A percentile compares a stretch with the other conserved stretches of the same genome.
These are phyloP conservation scores for Drosophila anomelani DNA, from an alignment of 2,888 invertebrate genomes.

Conservation along the genomic window DNA sequence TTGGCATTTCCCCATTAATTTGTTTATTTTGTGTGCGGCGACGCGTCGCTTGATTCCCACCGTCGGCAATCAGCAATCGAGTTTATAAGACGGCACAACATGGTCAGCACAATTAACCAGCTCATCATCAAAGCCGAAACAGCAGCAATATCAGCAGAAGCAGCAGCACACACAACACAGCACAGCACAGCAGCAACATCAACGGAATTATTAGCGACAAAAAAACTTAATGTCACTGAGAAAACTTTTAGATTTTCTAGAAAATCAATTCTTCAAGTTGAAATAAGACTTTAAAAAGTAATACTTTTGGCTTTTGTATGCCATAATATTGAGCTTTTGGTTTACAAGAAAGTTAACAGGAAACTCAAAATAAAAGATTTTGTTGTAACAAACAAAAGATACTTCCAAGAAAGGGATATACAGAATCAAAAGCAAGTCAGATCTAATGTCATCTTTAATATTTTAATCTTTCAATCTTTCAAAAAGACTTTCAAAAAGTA, in stretches of 20 bases:
- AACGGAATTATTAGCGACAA: slow-evolving; percentile 16
- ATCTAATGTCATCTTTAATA: not conserved
- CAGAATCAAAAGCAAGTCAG: not conserved
- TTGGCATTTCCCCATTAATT: slow-evolving; percentile 75
- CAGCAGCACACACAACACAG: slow-evolving; percentile 1
- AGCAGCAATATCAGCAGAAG: slow-evolving; percentile 32
- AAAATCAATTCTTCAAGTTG: not conserved
- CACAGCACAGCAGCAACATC: slow-evolving; percentile 8
- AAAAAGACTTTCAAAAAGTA: not conserved
- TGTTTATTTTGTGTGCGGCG: slow-evolving; percentile 67
- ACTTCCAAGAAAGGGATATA: too few species aligned
- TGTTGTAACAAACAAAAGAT: not conserved
- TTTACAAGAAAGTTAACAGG: not conserved
- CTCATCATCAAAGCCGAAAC: slow-evolving; percentile 47
- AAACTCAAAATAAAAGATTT: not conserved
- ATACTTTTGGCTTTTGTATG: too few species aligned
- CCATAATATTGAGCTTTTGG: not conserved
- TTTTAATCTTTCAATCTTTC: too few species aligned
- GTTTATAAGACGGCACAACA: slow-evolving; percentile 67
- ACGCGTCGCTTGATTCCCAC: slow-evolving; percentile 39
- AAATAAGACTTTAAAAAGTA: not conserved
- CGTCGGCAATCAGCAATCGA: slow-evolving; percentile 76
- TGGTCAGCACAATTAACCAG: slow-evolving; percentile 70
- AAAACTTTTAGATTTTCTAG: not conserved
- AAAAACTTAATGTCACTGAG: not conserved